Evolutionary conservation across 1,140 invertebrate genomes (phyloP).

Genomic region (Hirudo medicinalis): DNA sequence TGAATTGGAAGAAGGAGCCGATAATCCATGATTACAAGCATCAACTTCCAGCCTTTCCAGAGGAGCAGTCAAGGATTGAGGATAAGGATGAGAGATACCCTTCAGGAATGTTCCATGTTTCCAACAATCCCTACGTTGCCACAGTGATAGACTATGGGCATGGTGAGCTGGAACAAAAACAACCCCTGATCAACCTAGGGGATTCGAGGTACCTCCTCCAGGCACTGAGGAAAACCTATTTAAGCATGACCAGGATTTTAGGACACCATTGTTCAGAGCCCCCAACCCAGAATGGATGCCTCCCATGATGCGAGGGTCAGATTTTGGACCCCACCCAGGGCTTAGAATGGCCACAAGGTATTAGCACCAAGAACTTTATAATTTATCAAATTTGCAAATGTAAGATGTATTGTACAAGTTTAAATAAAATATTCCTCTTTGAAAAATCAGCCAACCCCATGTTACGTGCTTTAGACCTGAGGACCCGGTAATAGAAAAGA

Average conservation of each 20-base stretch:
- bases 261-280: not conserved
- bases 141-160: slow-evolving; percentile 27
- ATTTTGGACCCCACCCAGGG: not conserved
- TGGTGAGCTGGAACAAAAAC: slow-evolving; percentile 13
- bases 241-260: not conserved
- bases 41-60: too few relatives aligned
- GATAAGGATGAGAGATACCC: slow-evolving; percentile 9
- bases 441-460: not conserved
- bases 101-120: not conserved
- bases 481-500: slow-evolving; percentile 32
- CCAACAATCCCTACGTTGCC: not conserved
- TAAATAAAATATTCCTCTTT: not conserved
- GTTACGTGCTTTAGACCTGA: slow-evolving; percentile 9
- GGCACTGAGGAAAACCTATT: not conserved
- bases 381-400: not conserved
- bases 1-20: too few relatives aligned
- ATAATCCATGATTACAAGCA: too few relatives aligned
- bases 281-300: not conserved
- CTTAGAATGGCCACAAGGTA: not conserved
- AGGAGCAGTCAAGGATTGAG: not conserved
- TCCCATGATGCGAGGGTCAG: not conserved
- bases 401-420: not conserved
- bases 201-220: not conserved
- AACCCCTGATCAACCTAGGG: too few relatives aligned
- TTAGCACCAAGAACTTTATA: not conserved